A percentile compares a stretch with the other conserved stretches of the same genome.
These are phyloP conservation scores for Chromobotia macracanthus DNA, from an alignment of 2,797 vertebrate species.

Conservation along the genomic window DNA sequence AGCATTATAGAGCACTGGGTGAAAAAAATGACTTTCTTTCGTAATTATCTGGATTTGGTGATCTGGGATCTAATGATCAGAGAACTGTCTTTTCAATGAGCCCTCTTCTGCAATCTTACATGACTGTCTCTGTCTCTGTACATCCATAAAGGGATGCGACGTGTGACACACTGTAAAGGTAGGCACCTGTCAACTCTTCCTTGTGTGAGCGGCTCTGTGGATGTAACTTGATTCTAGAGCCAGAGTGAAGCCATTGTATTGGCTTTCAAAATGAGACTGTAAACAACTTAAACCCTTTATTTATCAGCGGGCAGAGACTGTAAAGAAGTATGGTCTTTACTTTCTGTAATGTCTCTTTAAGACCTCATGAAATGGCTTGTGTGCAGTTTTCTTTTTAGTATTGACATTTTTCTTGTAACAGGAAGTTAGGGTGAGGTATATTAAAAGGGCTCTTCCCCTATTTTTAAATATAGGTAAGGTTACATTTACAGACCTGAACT, in stretches of 20 bases:
- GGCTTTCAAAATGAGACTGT: neutral
- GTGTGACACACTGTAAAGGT: slow-evolving; percentile 99
- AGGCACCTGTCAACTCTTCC: slow-evolving; percentile 75
- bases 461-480: neutral
- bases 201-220: slow-evolving; percentile 43
- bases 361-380: neutral
- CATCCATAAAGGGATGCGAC: slow-evolving; percentile 95
- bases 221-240: slow-evolving; percentile 45
- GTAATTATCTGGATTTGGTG: slow-evolving; percentile 45
- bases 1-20: slow-evolving; percentile 44
- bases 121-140: slow-evolving; percentile 95
- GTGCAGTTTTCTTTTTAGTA: neutral
- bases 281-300: neutral
- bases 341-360: neutral
- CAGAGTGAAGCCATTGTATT: slow-evolving; percentile 2
- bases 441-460: too few relatives aligned
- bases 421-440: neutral
- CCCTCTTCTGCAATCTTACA: slow-evolving; percentile 71
- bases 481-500: too few relatives aligned
- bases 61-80: slow-evolving; percentile 26
- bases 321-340: neutral
- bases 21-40: slow-evolving; percentile 21
- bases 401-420: neutral
- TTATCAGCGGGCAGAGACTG: neutral
- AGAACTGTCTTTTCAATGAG: slow-evolving; percentile 10